Conservation (phyloP, 2,888 invertebrate species). For the Xylocampa areola region DNA sequence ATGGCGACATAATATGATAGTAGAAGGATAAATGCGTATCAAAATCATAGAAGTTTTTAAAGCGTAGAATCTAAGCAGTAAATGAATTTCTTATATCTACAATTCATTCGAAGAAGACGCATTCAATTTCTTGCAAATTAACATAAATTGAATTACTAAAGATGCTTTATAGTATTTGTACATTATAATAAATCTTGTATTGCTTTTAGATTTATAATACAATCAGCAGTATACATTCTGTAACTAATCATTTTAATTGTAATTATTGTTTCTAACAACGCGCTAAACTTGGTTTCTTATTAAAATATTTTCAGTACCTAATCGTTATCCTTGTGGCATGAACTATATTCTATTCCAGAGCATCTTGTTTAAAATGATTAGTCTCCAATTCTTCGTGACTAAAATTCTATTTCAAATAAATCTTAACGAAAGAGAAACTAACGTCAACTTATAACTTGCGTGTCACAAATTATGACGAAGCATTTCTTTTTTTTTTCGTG, state of each 20-base stretch:
- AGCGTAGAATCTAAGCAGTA: neutral
- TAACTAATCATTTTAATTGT: neutral
- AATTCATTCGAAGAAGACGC: neutral
- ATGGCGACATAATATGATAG: too few relatives aligned
- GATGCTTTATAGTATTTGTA: slow-evolving; percentile 1
- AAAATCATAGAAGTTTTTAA: slow-evolving; percentile 8
- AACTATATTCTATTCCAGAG: neutral
- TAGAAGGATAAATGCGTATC: too few relatives aligned
- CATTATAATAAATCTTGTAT: slow-evolving; percentile 5
- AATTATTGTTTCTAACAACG: neutral
- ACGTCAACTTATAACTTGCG: slow-evolving; percentile 33
- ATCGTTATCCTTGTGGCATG: neutral
- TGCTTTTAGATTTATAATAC: slow-evolving; percentile 1
- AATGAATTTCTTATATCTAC: neutral
- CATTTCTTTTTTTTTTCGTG: slow-evolving; percentile 45
- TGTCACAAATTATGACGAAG: slow-evolving; percentile 52
- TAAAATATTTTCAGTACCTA: neutral
- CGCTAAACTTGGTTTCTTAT: neutral
- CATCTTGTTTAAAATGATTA: neutral
- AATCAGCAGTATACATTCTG: slow-evolving; percentile 16
- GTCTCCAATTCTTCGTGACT: neutral
- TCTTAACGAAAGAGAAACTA: slow-evolving; percentile 41
- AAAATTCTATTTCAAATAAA: slow-evolving; percentile 12
- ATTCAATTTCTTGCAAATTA: slow-evolving; percentile 1
- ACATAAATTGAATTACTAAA: neutral